Conservation (phyloP, 1,140 invertebrate species). For the Drosophila orena region DNA sequence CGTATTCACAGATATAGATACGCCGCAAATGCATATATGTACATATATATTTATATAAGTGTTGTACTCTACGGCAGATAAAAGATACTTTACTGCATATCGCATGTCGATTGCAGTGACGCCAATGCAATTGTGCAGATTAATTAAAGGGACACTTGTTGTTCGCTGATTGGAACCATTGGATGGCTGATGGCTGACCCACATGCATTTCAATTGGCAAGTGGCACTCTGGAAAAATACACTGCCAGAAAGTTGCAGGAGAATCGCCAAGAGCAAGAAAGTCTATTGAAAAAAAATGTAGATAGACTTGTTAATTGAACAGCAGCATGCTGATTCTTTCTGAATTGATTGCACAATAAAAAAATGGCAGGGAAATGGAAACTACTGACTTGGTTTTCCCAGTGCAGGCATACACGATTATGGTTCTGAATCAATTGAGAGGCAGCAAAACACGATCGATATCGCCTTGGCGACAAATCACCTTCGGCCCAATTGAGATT, state of each 20-base stretch:
- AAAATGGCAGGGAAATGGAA: too few species aligned
- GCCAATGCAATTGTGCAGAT: slow-evolving; percentile 42
- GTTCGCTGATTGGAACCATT: slow-evolving; percentile 39
- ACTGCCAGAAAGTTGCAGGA: not conserved
- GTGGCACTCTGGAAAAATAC: slow-evolving; percentile 16
- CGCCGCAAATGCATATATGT: not conserved
- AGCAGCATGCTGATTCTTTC: too few species aligned
- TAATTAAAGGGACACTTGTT: slow-evolving; percentile 58
- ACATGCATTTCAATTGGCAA: slow-evolving; percentile 65
- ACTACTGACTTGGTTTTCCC: not conserved
- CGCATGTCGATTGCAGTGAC: slow-evolving; percentile 33
- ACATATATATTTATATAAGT: not conserved
- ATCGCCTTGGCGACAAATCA: slow-evolving; percentile 68
- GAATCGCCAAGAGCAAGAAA: not conserved
- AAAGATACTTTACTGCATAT: slow-evolving; percentile 6
- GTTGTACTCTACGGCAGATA: slow-evolving; percentile 29
- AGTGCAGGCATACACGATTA: slow-evolving; percentile 41
- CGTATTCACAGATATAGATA: slow-evolving; percentile 7
- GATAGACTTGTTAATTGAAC: too few species aligned
- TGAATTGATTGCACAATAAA: too few species aligned
- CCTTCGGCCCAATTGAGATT: slow-evolving; percentile 70
- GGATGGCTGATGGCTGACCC: slow-evolving; percentile 38
- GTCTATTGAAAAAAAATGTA: too few species aligned
- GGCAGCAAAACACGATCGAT: slow-evolving; percentile 47
- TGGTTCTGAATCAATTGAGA: slow-evolving; percentile 69